Base-by-base conservation (phyloP, 2,113 vertebrate genomes). In the Sialia sialis region DNA sequence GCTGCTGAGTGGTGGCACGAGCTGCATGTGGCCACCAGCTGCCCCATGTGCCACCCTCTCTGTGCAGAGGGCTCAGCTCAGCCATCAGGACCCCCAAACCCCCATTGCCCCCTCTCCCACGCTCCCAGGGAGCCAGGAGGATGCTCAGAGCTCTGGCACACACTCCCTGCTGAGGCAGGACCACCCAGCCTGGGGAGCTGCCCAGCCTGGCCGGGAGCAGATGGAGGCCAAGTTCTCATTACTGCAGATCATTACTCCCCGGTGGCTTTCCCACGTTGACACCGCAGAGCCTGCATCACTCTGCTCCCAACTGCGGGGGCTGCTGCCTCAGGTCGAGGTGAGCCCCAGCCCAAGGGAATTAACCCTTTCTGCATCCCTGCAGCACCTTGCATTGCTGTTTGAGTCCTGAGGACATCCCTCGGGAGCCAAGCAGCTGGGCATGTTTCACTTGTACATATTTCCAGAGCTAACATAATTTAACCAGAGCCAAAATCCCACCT, bases 181-280 rank as follows among this genome's bases (percentile, higher is more conserved):
- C 86, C 83, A 88, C 89, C 85, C 94, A 85, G 56, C 56, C 11
- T 11, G 21, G 3, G 6, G 46, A 44, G 87, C 95, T 52, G 55
- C 72, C 84, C 51, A 5, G 46, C 41, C 69, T 1, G 7, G 6
- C n/a, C n/a, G 46, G 21, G 83, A 84, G 68, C 48, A 27, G 77
- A 36, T 1, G 17, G 49, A 72, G 74, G 84, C 95, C 93, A 94
- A 87, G 74, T 64, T 87, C 92, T 95, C 87, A 73, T 91, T 89
- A 68, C 52, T 39, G 49, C 77, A 82, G 69, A 32, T 85, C 67
- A 15, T 89, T 39, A 91, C 69, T 81, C 55, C 60, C 73, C 89
- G 52, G 82, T 60, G 49, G 0, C 70, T 93, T 91, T 82, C 95
- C 93, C 93, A 94, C 39, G 7, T 67, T 52, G 75, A 92, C 25